These are phyloP conservation scores for Lophotriccus pileatus DNA, from an alignment of 2,797 vertebrate genomes.

Conservation along the genomic window DNA sequence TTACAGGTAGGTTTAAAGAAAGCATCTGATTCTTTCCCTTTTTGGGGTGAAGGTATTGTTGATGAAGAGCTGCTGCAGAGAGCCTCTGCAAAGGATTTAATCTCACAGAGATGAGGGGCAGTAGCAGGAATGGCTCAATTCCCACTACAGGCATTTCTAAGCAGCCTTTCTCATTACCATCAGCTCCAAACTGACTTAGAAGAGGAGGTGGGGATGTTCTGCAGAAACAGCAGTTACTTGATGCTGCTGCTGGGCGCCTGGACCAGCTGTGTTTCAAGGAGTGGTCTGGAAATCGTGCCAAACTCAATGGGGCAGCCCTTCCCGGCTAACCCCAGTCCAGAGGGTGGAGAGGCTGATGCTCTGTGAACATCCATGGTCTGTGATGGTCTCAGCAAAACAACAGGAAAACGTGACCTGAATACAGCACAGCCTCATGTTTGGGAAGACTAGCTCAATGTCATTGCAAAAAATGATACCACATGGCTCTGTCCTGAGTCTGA, in stretches of 20 bases:
- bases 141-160: neutral
- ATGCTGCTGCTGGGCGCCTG: neutral
- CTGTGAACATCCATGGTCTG: neutral
- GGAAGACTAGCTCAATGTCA: neutral
- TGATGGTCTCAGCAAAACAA: neutral
- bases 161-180: neutral
- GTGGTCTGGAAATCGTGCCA: neutral
- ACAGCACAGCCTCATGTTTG: neutral
- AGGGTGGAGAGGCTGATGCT: neutral
- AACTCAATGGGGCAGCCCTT: neutral
- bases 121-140: neutral
- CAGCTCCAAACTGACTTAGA: neutral
- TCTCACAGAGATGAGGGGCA: neutral
- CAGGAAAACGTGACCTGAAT: neutral
- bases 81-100: neutral
- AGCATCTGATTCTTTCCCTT: neutral
- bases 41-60: neutral
- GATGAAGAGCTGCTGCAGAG: neutral
- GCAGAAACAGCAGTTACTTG: neutral
- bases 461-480: neutral
- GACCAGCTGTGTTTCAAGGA: neutral
- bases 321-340: neutral
- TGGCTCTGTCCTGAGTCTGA: rapidly evolving
- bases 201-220: neutral
- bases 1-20: neutral